phyloP scores from a whole-genome alignment of 2,113 vertebrate genomes.

The Rhabdornis inornatus region DNA sequence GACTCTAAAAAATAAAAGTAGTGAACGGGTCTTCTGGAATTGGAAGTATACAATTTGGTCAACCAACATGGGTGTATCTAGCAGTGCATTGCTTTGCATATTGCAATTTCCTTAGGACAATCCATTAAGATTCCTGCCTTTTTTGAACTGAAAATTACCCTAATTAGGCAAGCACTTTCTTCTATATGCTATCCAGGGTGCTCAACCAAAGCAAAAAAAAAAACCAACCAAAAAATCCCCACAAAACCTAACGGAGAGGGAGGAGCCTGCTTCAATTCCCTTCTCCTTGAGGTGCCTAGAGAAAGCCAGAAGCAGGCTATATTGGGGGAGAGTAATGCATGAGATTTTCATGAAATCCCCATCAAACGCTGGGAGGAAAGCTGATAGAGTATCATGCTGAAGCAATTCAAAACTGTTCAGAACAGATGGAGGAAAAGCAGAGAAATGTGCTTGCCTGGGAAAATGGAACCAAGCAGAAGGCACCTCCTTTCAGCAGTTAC shows the following conservation, averaged over 20 bases:
- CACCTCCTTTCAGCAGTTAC: background rate
- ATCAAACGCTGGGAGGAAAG: background rate
- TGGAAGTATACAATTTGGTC: background rate
- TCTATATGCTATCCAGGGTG: background rate
- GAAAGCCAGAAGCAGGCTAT: background rate
- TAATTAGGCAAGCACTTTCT: background rate
- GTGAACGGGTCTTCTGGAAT: background rate
- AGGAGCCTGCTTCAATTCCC: background rate
- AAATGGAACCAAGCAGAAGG: background rate
- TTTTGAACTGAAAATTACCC: background rate
- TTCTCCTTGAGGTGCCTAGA: background rate
- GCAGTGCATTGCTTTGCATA: background rate
- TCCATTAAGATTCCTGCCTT: background rate
- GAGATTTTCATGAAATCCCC: background rate
- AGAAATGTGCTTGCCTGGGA: background rate
- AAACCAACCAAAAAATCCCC: background rate
- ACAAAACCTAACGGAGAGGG: background rate
- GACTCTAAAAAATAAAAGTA: background rate
- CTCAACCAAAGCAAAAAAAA: background rate
- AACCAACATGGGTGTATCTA: background rate
- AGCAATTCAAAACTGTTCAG: background rate
- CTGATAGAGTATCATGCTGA: background rate
- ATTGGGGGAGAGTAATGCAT: fast-evolving
- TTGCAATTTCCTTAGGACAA: background rate
- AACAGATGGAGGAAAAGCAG: background rate